These are phyloP conservation scores for Geodia barretti DNA, from an alignment of 37 sponge, comb jelly and placozoan species.

Conservation along the genomic window DNA sequence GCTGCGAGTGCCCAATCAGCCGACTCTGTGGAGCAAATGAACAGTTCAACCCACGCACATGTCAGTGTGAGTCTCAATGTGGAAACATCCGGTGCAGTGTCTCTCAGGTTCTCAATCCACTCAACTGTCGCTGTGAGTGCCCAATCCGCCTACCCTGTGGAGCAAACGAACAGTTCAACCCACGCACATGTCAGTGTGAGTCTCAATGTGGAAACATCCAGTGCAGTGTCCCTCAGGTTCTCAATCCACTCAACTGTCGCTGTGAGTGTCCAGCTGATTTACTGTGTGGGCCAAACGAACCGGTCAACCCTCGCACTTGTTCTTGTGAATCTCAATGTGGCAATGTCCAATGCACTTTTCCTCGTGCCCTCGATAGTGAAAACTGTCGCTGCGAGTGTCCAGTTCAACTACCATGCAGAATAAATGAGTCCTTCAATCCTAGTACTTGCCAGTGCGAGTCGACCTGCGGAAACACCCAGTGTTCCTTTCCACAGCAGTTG, in stretches of 20 bases:
- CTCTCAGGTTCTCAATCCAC: not conserved
- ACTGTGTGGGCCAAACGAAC: not conserved
- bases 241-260: conserved; percentile 22
- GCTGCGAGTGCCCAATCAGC: conserved; percentile 16
- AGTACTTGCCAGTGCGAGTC: conserved; percentile 28
- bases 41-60: conserved; percentile 8
- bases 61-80: conserved; percentile 23
- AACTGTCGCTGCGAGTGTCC: conserved; percentile 32
- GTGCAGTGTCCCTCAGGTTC: conserved; percentile 1
- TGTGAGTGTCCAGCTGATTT: conserved; percentile 12
- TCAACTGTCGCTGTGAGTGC: conserved; percentile 35
- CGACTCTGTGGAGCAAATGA: not conserved
- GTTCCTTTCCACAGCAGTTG: conserved; percentile 11
- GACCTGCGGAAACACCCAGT: not conserved
- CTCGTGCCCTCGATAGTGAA: not conserved
- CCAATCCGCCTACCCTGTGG: conserved; percentile 1
- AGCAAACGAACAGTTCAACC: not conserved
- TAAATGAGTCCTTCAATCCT: not conserved
- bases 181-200: conserved; percentile 34
- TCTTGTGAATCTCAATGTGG: conserved; percentile 3
- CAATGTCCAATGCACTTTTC: not conserved
- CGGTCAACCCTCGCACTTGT: not conserved
- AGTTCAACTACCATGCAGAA: not conserved
- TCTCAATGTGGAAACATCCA: conserved; percentile 13
- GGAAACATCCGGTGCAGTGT: not conserved